phyloP scores from a whole-genome alignment of 53 echinoderm and acorn worm species.

The Echinometra lucunter region DNA sequence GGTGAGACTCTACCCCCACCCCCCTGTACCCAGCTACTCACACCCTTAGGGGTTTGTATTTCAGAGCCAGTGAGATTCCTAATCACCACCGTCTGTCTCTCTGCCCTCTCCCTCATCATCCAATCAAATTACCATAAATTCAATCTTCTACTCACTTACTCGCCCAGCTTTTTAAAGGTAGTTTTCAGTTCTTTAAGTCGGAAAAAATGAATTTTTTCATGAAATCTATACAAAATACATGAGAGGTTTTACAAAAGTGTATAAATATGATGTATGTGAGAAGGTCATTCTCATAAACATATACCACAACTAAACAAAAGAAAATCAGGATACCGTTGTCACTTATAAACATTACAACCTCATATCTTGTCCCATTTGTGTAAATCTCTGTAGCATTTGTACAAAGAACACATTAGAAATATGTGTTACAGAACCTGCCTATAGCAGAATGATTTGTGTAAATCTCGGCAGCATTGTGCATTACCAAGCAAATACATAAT shows the following conservation, averaged over 20 bases:
- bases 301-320: not conserved
- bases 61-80: not conserved
- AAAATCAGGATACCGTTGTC: not conserved
- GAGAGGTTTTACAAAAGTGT: not conserved
- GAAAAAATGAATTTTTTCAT: not conserved
- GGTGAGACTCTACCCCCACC: not conserved
- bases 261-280: not conserved
- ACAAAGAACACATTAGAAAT: too few species aligned
- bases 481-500: too few species aligned
- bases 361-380: not conserved
- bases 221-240: not conserved
- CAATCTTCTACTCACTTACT: constrained; percentile 49
- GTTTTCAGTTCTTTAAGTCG: not conserved
- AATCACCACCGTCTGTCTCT: constrained; percentile 13
- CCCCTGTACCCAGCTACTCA: not conserved
- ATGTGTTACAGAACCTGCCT: too few species aligned
- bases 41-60: not conserved
- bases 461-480: too few species aligned
- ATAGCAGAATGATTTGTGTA: too few species aligned
- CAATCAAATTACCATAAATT: constrained; percentile 63
- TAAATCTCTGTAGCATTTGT: not conserved
- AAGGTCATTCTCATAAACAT: not conserved
- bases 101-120: constrained; percentile 32
- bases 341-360: not conserved
- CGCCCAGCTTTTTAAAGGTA: not conserved